Evolutionary conservation across 2,797 vertebrate genomes (phyloP), one percentile per base, ranked within the genome.

Genomic region (Karalla daura): DNA sequence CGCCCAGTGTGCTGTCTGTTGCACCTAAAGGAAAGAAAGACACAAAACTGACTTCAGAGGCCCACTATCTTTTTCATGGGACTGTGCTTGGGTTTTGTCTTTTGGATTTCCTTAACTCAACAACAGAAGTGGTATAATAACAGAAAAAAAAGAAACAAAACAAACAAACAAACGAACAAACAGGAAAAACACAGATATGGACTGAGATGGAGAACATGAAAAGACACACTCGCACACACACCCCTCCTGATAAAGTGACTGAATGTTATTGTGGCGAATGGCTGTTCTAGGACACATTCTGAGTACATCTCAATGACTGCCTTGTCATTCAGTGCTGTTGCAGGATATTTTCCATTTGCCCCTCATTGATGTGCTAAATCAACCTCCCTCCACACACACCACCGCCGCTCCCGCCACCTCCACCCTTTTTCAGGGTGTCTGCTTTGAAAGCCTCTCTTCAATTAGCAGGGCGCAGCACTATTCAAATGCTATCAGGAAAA

Each of bases 261-360:
- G 37, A 80, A 83, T 78, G 65, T 76, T 72, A 82, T 76, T 68
- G 62, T 63, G 39, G 65, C 60, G 80, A 78, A 82, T 65, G 71
- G 66, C 68, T 77, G 64, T 76, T 63, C 65, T 81, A 66, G 65
- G 76, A 80, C 74, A 77, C 78, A 78, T 73, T 77, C 60, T 60
- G 78, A 81, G 87, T 79, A 71, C 61, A 60, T 85, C 75, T 81
- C 77, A 79, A 69, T 89, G 80, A 80, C 73, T 60, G 74, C 50
- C 69, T 51, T 80, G 70, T 80, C 78, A 78, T 76, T 78, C 49
- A 63, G n/a, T 36, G 62, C 69, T 40, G 62, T 74, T 76, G 70
- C 40, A 61, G 63, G 72, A 88, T 87, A 85, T 89, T 90, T 87
- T 87, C 74, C 67, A 80, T 86, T 90, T 88, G 78, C 59, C 62